Evolutionary conservation across 2,797 vertebrate species (phyloP).

Genomic region (Myripristis jacobus): DNA sequence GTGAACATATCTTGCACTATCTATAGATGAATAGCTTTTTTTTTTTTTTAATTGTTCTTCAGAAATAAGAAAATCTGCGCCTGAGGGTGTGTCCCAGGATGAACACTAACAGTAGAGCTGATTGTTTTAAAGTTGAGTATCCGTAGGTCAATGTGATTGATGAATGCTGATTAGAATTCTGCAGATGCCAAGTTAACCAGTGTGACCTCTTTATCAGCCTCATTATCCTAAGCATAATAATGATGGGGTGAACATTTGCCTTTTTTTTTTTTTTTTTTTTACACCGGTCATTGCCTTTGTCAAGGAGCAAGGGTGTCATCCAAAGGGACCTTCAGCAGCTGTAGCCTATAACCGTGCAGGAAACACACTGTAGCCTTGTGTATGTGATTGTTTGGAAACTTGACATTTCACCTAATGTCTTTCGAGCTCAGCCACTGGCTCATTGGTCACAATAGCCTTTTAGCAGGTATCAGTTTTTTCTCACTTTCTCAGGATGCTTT

Average conservation of each 20-base stretch:
- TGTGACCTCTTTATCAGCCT: slow-evolving; percentile 50
- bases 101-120: neutral
- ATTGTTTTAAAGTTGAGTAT: neutral
- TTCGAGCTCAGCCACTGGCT: neutral
- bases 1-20: slow-evolving; percentile 40
- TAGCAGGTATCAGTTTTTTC: slow-evolving; percentile 19
- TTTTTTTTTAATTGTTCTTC: slow-evolving; percentile 1
- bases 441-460: neutral
- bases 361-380: neutral
- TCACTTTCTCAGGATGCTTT: slow-evolving; percentile 1
- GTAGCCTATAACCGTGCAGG: slow-evolving; percentile 19
- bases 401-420: slow-evolving; percentile 11
- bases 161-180: slow-evolving; percentile 6
- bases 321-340: slow-evolving; percentile 28
- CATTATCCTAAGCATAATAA: neutral
- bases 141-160: slow-evolving; percentile 9
- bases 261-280: slow-evolving; percentile 5
- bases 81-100: neutral
- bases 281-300: slow-evolving; percentile 29
- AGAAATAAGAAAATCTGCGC: neutral
- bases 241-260: neutral
- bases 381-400: slow-evolving; percentile 27
- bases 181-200: slow-evolving; percentile 38
- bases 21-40: slow-evolving; percentile 13
- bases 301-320: slow-evolving; percentile 9